phyloP scores from a whole-genome alignment of 2,797 vertebrate genomes.

The Melanotaenia pygmaea region DNA sequence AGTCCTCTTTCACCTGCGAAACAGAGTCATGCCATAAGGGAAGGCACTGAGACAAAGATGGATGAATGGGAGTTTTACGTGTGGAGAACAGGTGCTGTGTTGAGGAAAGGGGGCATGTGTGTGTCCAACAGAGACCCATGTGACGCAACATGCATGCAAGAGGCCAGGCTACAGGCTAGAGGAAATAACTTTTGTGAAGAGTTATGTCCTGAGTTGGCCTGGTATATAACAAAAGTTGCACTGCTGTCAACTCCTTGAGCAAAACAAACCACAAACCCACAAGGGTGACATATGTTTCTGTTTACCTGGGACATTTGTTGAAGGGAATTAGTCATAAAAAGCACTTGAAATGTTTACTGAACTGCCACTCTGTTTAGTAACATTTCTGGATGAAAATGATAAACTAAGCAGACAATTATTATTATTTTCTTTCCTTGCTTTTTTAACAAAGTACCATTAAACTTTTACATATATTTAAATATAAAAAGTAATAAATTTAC shows the following conservation, averaged over 20 bases:
- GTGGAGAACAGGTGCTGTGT: conserved; percentile 67
- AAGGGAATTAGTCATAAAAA: conserved; percentile 55
- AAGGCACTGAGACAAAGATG: conserved; percentile 14
- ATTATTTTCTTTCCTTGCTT: neutral
- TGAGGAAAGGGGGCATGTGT: conserved; percentile 28
- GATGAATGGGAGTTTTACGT: conserved; percentile 41
- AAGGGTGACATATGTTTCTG: conserved; percentile 75
- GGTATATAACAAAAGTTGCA: conserved; percentile 66
- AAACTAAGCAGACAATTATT: neutral
- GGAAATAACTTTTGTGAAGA: conserved; percentile 68
- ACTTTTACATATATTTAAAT: too few species aligned
- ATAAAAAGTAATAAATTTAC: too few species aligned
- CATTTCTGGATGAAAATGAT: conserved; percentile 21
- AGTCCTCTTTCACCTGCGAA: conserved; percentile 31
- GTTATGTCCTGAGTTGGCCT: conserved; percentile 59
- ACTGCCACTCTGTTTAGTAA: conserved; percentile 39
- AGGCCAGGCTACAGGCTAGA: conserved; percentile 53
- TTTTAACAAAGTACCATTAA: neutral
- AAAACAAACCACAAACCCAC: conserved; percentile 61
- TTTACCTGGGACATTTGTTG: conserved; percentile 75
- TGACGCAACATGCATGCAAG: conserved; percentile 50
- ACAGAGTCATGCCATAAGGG: conserved; percentile 11
- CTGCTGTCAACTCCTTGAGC: conserved; percentile 55
- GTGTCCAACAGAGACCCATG: conserved; percentile 43
- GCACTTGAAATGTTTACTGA: conserved; percentile 44